phyloP scores from a whole-genome alignment of 2,888 invertebrate species.

The Pedicia rivosa region DNA sequence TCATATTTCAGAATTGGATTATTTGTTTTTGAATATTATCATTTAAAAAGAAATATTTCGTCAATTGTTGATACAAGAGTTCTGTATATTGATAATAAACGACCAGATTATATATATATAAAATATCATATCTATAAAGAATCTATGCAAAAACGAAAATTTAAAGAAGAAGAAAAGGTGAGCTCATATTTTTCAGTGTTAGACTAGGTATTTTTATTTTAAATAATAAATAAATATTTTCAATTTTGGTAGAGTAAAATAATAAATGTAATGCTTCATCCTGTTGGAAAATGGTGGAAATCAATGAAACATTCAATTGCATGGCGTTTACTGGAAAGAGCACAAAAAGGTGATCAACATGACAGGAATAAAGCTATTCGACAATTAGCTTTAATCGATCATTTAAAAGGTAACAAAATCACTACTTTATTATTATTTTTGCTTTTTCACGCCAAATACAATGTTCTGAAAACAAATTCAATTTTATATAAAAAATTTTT shows the following conservation, averaged over 20 bases:
- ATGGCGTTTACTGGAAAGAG: slow-evolving; percentile 46
- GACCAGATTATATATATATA: slow-evolving; percentile 37
- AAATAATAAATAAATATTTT: slow-evolving; percentile 1
- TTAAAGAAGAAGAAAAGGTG: slow-evolving; percentile 24
- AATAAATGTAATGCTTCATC: slow-evolving; percentile 28
- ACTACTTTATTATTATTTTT: neutral
- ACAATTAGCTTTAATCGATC: slow-evolving; percentile 46
- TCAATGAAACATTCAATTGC: slow-evolving; percentile 46
- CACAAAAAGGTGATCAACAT: slow-evolving; percentile 43
- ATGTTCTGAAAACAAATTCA: too few species aligned
- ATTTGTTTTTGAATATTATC: slow-evolving; percentile 23
- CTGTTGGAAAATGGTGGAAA: slow-evolving; percentile 40
- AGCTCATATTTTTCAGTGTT: slow-evolving; percentile 3
- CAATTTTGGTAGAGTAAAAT: slow-evolving; percentile 19
- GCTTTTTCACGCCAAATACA: too few species aligned
- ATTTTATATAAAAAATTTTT: too few species aligned
- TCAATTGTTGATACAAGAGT: slow-evolving; percentile 28
- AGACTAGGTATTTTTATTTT: neutral
- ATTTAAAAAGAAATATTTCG: slow-evolving; percentile 24
- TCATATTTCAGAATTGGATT: slow-evolving; percentile 22
- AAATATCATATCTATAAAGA: slow-evolving; percentile 34
- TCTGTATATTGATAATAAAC: slow-evolving; percentile 25
- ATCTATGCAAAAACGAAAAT: slow-evolving; percentile 26
- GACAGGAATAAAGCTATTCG: slow-evolving; percentile 47
- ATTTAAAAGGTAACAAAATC: slow-evolving; percentile 34